A percentile compares a stretch with the other conserved stretches of the same genome.
Evolutionary conservation across 2,113 vertebrate species (phyloP).

Genomic region (Copsychus sechellarum): DNA sequence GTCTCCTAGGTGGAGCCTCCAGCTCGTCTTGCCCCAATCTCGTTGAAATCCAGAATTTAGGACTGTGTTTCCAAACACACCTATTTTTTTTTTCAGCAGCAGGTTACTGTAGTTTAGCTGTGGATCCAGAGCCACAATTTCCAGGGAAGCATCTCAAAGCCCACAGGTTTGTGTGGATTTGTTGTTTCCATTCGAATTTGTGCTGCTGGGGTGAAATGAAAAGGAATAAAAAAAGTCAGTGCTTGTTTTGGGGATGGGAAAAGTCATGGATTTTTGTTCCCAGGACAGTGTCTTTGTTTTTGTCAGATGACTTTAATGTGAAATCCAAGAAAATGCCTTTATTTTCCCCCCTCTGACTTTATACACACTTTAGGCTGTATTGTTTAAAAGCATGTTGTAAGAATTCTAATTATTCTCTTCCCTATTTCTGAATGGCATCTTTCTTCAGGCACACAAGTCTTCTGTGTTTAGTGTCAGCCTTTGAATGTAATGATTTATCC

Average conservation of each 20-base stretch:
- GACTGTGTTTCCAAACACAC: not conserved
- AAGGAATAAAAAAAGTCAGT: not conserved
- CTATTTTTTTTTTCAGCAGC: not conserved
- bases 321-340: conserved; percentile 19
- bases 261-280: conserved; percentile 11
- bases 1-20: not conserved
- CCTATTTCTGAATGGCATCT: conserved; percentile 19
- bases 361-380: not conserved
- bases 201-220: not conserved
- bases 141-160: not conserved
- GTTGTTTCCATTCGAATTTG: not conserved
- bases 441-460: conserved; percentile 23
- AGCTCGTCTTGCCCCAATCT: not conserved
- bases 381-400: conserved; percentile 34
- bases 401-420: conserved; percentile 47
- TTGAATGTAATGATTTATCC: conserved; percentile 30
- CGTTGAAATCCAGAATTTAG: not conserved
- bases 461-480: conserved; percentile 29
- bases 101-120: not conserved
- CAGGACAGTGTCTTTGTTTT: conserved; percentile 25
- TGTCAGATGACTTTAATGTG: not conserved
- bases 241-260: not conserved
- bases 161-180: rapidly evolving
- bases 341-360: not conserved
- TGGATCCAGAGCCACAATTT: not conserved